Percentiles rank a stretch among this genome's conserved stretches.
Evolutionary conservation across 2,113 vertebrate species (phyloP).

Genomic region (Limnothrissa miodon): DNA sequence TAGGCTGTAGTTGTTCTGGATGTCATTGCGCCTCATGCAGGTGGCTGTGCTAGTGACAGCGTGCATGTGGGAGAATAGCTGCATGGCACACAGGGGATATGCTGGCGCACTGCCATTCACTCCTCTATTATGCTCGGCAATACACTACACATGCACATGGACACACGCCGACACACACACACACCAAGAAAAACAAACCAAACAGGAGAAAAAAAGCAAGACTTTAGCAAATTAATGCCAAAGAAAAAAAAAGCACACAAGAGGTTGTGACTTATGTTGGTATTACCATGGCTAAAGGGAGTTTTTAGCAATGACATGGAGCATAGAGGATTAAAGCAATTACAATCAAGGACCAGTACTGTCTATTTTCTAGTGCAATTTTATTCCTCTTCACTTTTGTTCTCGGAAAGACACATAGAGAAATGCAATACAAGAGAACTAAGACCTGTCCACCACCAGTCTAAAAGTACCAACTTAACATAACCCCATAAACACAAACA

Average conservation of each 20-base stretch:
- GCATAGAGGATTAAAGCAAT: no score
- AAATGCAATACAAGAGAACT: no score
- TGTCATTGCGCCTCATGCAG: conserved; percentile 87
- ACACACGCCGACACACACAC: conserved; percentile 24
- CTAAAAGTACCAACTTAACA: no score
- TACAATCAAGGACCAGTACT: no score
- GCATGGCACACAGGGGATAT: conserved; percentile 91
- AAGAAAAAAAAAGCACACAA: neutral
- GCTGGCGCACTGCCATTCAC: conserved; percentile 64
- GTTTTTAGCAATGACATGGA: no score
- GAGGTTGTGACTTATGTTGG: no score
- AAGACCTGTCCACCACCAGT: no score
- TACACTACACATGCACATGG: conserved; percentile 72
- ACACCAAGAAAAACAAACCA: conserved; percentile 55
- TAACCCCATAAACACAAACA: no score
- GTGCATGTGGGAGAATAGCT: conserved; percentile 91
- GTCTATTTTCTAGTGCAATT: no score
- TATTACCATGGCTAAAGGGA: no score
- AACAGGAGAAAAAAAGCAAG: neutral
- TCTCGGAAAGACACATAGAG: no score
- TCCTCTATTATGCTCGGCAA: conserved; percentile 74
- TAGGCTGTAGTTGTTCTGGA: conserved; percentile 84
- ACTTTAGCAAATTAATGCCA: neutral
- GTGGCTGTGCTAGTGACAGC: conserved; percentile 85
- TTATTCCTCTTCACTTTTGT: no score